Evolutionary conservation across 30 jellyfish, hydroid and myxozoan species (phyloP).

Genomic region (Aurelia aurita): DNA sequence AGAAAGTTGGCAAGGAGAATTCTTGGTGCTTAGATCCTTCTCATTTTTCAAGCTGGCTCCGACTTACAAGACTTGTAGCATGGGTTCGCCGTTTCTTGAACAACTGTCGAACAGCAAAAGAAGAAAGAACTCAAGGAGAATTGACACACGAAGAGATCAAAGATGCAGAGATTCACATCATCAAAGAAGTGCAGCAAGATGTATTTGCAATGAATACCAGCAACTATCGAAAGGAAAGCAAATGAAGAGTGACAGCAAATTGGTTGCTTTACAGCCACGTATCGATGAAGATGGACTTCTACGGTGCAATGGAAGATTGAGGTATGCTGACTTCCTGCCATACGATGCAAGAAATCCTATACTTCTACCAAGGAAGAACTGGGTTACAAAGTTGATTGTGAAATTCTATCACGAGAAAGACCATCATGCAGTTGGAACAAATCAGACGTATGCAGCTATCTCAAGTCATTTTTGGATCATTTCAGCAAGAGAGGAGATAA

Average conservation of each 20-base stretch:
- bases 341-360: too few species aligned
- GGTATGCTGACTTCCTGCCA: slow-evolving; percentile 52
- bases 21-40: slow-evolving; percentile 15
- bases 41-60: slow-evolving; percentile 31
- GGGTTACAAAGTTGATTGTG: too few species aligned
- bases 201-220: slow-evolving; percentile 28
- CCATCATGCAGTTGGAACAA: slow-evolving; percentile 27
- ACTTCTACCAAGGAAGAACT: too few species aligned
- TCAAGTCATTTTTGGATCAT: slow-evolving; percentile 38
- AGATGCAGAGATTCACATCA: slow-evolving; percentile 15
- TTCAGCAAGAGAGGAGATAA: slow-evolving; percentile 38
- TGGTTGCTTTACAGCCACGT: slow-evolving; percentile 21
- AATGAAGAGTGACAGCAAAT: slow-evolving; percentile 7
- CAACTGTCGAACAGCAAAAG: slow-evolving; percentile 19
- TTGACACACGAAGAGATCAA: slow-evolving; percentile 26
- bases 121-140: slow-evolving; percentile 10
- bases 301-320: slow-evolving; percentile 67
- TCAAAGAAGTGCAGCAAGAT: slow-evolving; percentile 33
- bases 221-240: slow-evolving; percentile 12
- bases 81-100: slow-evolving; percentile 23
- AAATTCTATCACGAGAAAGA: too few species aligned
- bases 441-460: slow-evolving; percentile 18
- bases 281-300: slow-evolving; percentile 61
- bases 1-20: background rate
- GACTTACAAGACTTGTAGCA: slow-evolving; percentile 38